Evolutionary conservation across 2,113 vertebrate genomes (phyloP), one percentile per base, ranked within the genome.

Genomic region (Erythrocercus mccallii): DNA sequence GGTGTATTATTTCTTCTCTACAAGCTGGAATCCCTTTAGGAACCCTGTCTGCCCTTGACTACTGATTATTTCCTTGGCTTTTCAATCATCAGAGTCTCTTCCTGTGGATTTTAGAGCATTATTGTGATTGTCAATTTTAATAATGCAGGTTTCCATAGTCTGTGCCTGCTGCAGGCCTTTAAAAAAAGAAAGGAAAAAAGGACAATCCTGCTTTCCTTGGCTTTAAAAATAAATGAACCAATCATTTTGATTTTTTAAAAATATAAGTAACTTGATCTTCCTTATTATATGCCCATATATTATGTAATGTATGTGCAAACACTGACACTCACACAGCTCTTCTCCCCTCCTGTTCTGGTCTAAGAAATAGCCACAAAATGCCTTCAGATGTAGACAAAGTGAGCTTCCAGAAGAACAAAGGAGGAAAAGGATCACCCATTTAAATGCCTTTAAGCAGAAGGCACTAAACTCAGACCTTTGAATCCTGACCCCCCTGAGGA

Each of bases 21-120:
- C 73, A 88, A 81, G 74, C 68, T 61, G 86, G 87, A 96, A 97
- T 97, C 93, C 92, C 91, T 96, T 95, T 92, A 95, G 94, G 83
- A 94, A 88, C 81, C 78, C 50, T 80, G 58, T 68, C 91, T 95
- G 89, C 54, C 79, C 76, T 95, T 73, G 94, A 96, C 89, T 92
- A 76, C 85, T 77, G 82, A 87, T 92, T 87, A 96, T 94, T 96
- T 96, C 77, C 84, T 92, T 58, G 47, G 94, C 61, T 96, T 90
- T 95, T 94, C 88, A 95, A 92, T 80, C 84, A 94, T 53, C 90
- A 86, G 61, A 96, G 85, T 40, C 44, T 83, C 79, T 92, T 94
- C 72, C 89, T 54, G 60, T 76, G 89, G 82, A 94, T 95, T 96
- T 96, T 56, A 92, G 73, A 90, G 90, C 82, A 90, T 89, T 94